Evolutionary conservation across 2,797 vertebrate genomes (phyloP).

Genomic region (Epinephelus malabaricus): DNA sequence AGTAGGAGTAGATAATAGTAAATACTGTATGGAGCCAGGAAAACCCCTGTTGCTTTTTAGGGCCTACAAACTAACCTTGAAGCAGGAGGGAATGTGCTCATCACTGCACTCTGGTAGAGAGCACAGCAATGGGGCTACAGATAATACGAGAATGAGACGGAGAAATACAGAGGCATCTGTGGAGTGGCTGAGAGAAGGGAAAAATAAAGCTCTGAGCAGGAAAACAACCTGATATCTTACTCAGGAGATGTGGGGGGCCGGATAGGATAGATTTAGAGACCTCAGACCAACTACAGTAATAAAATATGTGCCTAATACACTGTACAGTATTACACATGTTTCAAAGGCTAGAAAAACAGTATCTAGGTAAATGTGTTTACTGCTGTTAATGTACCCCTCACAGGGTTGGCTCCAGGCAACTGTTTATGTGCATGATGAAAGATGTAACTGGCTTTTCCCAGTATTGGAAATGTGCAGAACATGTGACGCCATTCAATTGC

Average conservation of each 20-base stretch:
- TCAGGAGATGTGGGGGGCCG: conserved; percentile 14
- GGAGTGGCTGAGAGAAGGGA: conserved; percentile 18
- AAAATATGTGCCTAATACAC: not conserved
- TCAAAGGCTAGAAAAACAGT: conserved; percentile 26
- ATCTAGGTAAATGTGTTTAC: conserved; percentile 9
- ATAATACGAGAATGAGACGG: conserved; percentile 24
- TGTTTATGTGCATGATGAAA: conserved; percentile 25
- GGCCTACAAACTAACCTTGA: conserved; percentile 62
- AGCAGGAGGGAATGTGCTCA: conserved; percentile 52
- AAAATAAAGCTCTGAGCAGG: conserved; percentile 42
- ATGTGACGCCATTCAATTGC: conserved; percentile 5
- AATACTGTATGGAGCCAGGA: conserved; percentile 53
- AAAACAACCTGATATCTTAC: conserved; percentile 49
- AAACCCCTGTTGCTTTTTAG: conserved; percentile 62
- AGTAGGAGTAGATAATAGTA: conserved; percentile 55
- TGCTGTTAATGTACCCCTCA: conserved; percentile 16
- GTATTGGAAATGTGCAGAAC: not conserved
- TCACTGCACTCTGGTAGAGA: conserved; percentile 52
- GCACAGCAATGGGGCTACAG: conserved; percentile 25
- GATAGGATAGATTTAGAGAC: conserved; percentile 17
- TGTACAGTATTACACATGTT: conserved; percentile 6
- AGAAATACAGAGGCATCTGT: conserved; percentile 27
- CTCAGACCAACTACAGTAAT: conserved; percentile 5
- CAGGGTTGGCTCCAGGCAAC: not conserved
- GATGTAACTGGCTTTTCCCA: conserved; percentile 23